phyloP scores from a whole-genome alignment of 2,888 invertebrate genomes.

The Drosophila tripunctata region DNA sequence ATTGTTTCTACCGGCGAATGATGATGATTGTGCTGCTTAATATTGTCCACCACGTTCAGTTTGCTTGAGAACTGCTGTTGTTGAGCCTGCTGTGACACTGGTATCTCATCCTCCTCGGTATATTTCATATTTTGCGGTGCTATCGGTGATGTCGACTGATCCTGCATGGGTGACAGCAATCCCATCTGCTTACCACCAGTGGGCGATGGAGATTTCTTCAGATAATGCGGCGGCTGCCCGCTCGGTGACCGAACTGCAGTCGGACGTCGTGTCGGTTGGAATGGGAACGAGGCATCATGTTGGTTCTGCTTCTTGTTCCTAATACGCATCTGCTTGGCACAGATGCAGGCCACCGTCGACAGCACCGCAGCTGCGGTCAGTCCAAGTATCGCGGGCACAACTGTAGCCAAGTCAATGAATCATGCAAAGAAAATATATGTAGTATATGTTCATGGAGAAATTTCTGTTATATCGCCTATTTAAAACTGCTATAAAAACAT shows the following conservation, averaged over 20 bases:
- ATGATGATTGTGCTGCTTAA: conserved; percentile 61
- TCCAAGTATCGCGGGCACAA: conserved; percentile 84
- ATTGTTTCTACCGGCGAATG: conserved; percentile 61
- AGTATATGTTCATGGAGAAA: too few relatives aligned
- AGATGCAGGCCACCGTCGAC: conserved; percentile 83
- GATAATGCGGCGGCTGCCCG: conserved; percentile 90
- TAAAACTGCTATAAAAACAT: too few relatives aligned
- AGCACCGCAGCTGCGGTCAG: conserved; percentile 83
- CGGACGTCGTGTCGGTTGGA: conserved; percentile 84
- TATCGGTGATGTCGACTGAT: conserved; percentile 82
- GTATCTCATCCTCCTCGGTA: conserved; percentile 83
- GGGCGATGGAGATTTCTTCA: conserved; percentile 97
- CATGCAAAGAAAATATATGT: background rate
- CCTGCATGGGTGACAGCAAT: conserved; percentile 81
- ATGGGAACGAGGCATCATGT: conserved; percentile 83
- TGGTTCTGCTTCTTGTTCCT: conserved; percentile 83
- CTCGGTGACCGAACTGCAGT: conserved; percentile 92
- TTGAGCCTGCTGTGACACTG: conserved; percentile 57
- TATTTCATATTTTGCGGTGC: conserved; percentile 81
- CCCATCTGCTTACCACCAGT: conserved; percentile 86
- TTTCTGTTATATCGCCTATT: too few relatives aligned
- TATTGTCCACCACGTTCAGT: conserved; percentile 63
- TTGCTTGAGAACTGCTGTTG: conserved; percentile 60
- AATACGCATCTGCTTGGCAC: conserved; percentile 82
- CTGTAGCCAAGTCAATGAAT: conserved; percentile 51